These are phyloP conservation scores for Sphinx pinastri DNA, from an alignment of 2,888 invertebrate genomes.

Conservation along the genomic window DNA sequence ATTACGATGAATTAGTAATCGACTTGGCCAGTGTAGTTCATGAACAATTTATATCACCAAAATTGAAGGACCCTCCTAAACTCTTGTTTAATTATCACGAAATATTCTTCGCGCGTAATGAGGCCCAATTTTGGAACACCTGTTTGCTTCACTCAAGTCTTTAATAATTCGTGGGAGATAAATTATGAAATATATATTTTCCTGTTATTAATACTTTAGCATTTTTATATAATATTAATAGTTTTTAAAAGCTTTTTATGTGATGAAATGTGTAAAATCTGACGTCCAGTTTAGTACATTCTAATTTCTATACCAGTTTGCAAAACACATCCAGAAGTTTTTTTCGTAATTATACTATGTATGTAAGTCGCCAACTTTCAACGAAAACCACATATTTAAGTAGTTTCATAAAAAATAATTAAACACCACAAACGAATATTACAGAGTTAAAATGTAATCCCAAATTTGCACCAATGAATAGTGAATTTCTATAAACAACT, in stretches of 20 bases:
- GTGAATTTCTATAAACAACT: conserved; percentile 44
- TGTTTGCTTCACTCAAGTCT: conserved; percentile 20
- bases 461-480: conserved; percentile 33
- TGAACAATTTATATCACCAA: conserved; percentile 44
- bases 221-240: background rate
- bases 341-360: too few relatives aligned
- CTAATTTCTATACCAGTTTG: too few relatives aligned
- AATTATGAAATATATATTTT: background rate
- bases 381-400: too few relatives aligned
- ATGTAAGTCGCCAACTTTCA: too few relatives aligned
- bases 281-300: too few relatives aligned
- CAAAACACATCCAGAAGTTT: too few relatives aligned
- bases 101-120: conserved; percentile 26
- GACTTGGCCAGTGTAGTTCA: conserved; percentile 42
- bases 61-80: conserved; percentile 43
- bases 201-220: background rate
- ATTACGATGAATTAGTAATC: conserved; percentile 66
- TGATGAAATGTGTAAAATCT: too few relatives aligned
- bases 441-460: too few relatives aligned
- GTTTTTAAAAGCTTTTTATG: background rate
- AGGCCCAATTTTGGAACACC: conserved; percentile 18
- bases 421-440: too few relatives aligned
- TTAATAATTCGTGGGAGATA: conserved; percentile 3
- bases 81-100: conserved; percentile 43
- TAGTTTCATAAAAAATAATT: too few relatives aligned